These are phyloP conservation scores for Calycopis cecrops DNA, from an alignment of 1,140 invertebrate species.

Conservation along the genomic window DNA sequence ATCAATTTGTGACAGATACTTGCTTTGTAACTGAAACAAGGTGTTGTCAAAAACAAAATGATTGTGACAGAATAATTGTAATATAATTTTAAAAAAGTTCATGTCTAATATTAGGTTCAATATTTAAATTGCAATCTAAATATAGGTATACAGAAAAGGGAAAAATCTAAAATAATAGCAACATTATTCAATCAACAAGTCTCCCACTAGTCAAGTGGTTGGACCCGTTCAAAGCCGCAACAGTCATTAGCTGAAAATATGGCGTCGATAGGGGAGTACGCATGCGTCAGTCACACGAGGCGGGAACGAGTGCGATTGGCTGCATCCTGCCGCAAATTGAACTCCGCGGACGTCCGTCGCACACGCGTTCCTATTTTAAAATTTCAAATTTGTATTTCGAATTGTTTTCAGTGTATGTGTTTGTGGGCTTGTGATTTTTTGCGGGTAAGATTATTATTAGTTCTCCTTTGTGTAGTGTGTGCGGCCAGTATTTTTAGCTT, in stretches of 20 bases:
- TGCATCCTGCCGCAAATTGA: slow-evolving; percentile 57
- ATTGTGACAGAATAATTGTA: too few species aligned
- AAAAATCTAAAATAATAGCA: slow-evolving; percentile 7
- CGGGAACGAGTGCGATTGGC: slow-evolving; percentile 54
- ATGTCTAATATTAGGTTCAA: too few species aligned
- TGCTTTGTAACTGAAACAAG: too few species aligned
- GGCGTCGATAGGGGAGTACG: slow-evolving; percentile 28
- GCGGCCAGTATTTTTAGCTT: neutral
- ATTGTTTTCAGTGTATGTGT: slow-evolving; percentile 18
- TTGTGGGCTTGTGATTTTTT: slow-evolving; percentile 21
- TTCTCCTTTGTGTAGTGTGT: neutral
- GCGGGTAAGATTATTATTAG: slow-evolving; percentile 9
- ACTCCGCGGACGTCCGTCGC: slow-evolving; percentile 51
- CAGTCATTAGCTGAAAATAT: slow-evolving; percentile 27
- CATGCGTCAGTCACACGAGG: slow-evolving; percentile 39
- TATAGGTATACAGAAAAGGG: neutral
- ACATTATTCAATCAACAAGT: slow-evolving; percentile 10
- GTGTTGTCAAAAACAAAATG: too few species aligned
- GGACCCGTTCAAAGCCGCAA: neutral
- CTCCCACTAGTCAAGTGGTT: slow-evolving; percentile 4
- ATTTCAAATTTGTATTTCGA: slow-evolving; percentile 26
- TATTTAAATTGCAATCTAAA: too few species aligned
- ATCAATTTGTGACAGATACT: too few species aligned
- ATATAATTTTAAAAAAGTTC: too few species aligned
- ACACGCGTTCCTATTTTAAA: slow-evolving; percentile 31